These are phyloP conservation scores for Sinhomidia bicolor DNA, from an alignment of 2,888 invertebrate species.

Conservation along the genomic window DNA sequence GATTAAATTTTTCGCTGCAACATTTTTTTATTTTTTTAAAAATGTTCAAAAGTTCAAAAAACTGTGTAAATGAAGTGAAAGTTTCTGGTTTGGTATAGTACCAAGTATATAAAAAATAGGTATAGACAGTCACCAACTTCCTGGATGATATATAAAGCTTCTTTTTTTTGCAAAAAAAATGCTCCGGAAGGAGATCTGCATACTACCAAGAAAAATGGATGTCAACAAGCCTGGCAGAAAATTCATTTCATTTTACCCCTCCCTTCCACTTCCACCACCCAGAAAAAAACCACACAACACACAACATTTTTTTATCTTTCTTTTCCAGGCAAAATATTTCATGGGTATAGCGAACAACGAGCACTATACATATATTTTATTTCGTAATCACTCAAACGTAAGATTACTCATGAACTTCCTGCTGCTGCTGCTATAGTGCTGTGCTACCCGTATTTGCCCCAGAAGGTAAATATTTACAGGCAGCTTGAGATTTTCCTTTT, in stretches of 20 bases:
- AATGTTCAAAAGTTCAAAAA: too few relatives aligned
- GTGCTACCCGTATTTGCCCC: too few relatives aligned
- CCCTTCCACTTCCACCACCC: too few relatives aligned
- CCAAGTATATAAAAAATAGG: too few relatives aligned
- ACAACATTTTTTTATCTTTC: constrained; percentile 45
- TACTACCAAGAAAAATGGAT: neutral
- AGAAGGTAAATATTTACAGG: constrained; percentile 58
- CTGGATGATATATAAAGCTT: too few relatives aligned
- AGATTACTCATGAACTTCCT: constrained; percentile 62
- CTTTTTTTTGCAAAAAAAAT: neutral
- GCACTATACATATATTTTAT: neutral
- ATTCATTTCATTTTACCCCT: constrained; percentile 2
- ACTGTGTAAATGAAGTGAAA: too few relatives aligned
- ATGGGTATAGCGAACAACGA: neutral
- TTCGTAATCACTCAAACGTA: constrained; percentile 62
- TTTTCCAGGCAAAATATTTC: constrained; percentile 38
- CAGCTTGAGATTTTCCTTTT: constrained; percentile 26
- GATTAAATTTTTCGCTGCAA: too few relatives aligned
- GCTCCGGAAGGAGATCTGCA: neutral
- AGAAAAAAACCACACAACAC: too few relatives aligned
- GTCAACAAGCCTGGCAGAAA: constrained; percentile 36
- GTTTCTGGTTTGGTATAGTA: too few relatives aligned
- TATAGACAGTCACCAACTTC: too few relatives aligned
- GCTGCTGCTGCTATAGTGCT: neutral
- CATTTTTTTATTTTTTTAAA: too few relatives aligned